Evolutionary conservation across 2,797 vertebrate genomes (phyloP).

Genomic region (Lepus townsendii): DNA sequence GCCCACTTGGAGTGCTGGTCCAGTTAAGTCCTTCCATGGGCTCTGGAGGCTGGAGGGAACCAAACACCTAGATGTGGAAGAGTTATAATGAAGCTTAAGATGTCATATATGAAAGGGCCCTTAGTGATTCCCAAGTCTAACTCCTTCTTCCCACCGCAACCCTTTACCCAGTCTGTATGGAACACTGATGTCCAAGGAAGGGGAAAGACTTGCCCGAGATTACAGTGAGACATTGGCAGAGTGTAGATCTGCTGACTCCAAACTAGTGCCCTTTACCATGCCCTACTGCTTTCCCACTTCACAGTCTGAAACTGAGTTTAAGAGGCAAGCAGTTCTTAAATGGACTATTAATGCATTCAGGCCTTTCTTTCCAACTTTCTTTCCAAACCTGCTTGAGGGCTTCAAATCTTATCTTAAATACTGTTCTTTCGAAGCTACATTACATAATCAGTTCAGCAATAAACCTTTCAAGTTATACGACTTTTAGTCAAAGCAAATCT

Average conservation of each 20-base stretch:
- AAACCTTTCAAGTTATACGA: slow-evolving; percentile 82
- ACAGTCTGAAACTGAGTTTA: slow-evolving; percentile 67
- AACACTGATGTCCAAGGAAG: slow-evolving; percentile 9
- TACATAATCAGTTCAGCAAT: slow-evolving; percentile 82
- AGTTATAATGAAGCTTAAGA: not conserved
- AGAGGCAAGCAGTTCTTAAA: slow-evolving; percentile 70
- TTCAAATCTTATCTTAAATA: slow-evolving; percentile 83
- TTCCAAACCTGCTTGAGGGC: slow-evolving; percentile 79
- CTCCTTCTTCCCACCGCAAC: not conserved
- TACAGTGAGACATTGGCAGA: slow-evolving; percentile 45
- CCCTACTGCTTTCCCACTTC: slow-evolving; percentile 27
- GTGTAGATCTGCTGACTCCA: slow-evolving; percentile 45
- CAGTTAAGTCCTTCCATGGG: not conserved
- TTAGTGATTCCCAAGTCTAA: slow-evolving; percentile 8
- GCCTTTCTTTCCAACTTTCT: slow-evolving; percentile 66
- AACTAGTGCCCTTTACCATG: slow-evolving; percentile 51
- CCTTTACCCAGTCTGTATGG: not conserved
- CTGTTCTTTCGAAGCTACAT: slow-evolving; percentile 78
- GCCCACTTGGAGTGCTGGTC: not conserved
- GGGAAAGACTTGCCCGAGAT: slow-evolving; percentile 31
- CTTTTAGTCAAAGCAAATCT: slow-evolving; percentile 83
- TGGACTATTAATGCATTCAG: slow-evolving; percentile 71
- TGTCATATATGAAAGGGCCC: not conserved
- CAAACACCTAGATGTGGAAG: not conserved
- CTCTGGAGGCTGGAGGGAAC: not conserved